phyloP scores from a whole-genome alignment of 2,113 vertebrate species.

The Perognathus longimembris region DNA sequence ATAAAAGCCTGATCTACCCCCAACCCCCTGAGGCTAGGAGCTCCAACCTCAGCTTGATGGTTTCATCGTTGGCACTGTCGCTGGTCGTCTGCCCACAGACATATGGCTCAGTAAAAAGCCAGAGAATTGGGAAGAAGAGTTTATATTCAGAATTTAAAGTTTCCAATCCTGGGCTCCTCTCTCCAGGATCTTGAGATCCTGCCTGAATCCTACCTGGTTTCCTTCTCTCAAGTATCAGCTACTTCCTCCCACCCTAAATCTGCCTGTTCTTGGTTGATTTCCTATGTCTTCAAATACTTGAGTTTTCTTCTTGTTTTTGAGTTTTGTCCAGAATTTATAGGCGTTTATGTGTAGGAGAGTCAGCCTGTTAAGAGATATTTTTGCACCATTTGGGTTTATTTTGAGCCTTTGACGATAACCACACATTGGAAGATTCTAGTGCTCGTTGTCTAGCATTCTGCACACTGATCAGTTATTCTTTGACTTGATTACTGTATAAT shows the following conservation, averaged over 20 bases:
- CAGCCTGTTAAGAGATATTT: neutral
- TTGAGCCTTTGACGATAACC: neutral
- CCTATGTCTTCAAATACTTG: neutral
- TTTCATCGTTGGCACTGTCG: neutral
- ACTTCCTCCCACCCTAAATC: neutral
- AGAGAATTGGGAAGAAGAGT: neutral
- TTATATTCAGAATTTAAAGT: neutral
- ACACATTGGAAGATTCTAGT: neutral
- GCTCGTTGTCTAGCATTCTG: neutral
- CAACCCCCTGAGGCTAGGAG: neutral
- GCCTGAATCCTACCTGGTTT: neutral
- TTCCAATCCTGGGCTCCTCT: neutral
- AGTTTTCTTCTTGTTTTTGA: neutral
- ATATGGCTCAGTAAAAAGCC: neutral
- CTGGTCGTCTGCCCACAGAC: neutral
- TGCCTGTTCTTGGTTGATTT: neutral
- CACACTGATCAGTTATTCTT: neutral
- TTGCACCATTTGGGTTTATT: neutral
- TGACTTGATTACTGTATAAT: neutral
- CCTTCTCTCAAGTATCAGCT: neutral
- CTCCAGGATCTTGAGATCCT: neutral
- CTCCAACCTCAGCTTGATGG: neutral
- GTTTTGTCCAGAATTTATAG: constrained; percentile 5
- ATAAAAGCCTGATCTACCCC: neutral
- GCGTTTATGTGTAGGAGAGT: neutral